Percentiles rank a stretch among this genome's conserved stretches.
These are phyloP conservation scores for Listronotus oregonensis DNA, from an alignment of 1,140 invertebrate species.

Conservation along the genomic window DNA sequence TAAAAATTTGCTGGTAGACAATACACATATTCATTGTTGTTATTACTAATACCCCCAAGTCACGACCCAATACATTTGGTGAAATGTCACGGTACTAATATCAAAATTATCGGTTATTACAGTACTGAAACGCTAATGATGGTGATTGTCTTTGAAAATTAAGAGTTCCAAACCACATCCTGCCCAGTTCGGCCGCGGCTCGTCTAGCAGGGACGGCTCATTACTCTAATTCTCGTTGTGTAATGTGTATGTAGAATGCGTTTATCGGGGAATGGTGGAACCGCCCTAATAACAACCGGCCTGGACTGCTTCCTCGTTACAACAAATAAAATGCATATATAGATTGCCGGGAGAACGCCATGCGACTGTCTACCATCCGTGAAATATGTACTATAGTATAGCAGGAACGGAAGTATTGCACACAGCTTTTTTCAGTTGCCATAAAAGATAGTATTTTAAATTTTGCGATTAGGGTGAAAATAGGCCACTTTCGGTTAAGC, in stretches of 20 bases:
- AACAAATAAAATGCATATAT: conserved; percentile 42
- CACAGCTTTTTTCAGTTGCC: too few relatives aligned
- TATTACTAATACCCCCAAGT: neutral
- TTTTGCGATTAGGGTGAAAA: too few relatives aligned
- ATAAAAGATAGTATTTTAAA: too few relatives aligned
- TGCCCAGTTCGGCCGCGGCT: conserved; percentile 25
- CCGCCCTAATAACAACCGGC: conserved; percentile 47
- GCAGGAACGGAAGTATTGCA: too few relatives aligned
- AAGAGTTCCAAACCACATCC: conserved; percentile 40
- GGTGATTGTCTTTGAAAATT: conserved; percentile 33
- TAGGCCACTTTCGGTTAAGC: too few relatives aligned
- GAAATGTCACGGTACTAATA: conserved; percentile 37
- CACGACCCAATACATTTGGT: conserved; percentile 12
- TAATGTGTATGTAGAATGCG: conserved; percentile 44
- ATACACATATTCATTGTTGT: too few relatives aligned
- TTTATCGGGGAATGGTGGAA: conserved; percentile 42
- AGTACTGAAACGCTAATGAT: conserved; percentile 37
- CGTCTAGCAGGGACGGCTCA: conserved; percentile 39
- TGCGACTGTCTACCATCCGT: conserved; percentile 32
- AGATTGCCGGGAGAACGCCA: conserved; percentile 38
- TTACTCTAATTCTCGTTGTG: conserved; percentile 45
- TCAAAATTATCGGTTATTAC: conserved; percentile 33
- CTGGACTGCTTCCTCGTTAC: conserved; percentile 41
- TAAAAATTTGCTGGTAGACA: too few relatives aligned
- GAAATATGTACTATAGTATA: conserved; percentile 18